These are phyloP conservation scores for Neogobius melanostomus DNA, from an alignment of 2,113 vertebrate genomes.

Conservation along the genomic window DNA sequence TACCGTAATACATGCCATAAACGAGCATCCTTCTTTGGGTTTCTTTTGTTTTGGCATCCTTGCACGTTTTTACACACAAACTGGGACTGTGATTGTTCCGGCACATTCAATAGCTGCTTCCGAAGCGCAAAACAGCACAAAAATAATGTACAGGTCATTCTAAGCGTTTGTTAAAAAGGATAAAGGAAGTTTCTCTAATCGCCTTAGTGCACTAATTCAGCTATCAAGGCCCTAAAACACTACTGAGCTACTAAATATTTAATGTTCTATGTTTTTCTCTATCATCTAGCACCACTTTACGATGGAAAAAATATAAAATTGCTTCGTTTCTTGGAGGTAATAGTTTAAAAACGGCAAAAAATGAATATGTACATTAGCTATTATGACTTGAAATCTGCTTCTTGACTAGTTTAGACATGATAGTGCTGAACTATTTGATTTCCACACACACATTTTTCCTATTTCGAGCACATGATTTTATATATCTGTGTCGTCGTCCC, in stretches of 20 bases:
- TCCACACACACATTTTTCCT: not conserved
- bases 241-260: not conserved
- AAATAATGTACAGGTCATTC: not conserved
- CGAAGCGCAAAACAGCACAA: not conserved
- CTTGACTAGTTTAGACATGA: not conserved
- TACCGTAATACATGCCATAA: constrained; percentile 1
- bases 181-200: not conserved
- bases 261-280: not conserved
- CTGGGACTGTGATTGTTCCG: not conserved
- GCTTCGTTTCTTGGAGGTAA: constrained; percentile 1
- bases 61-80: not conserved
- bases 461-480: not conserved
- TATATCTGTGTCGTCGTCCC: no score
- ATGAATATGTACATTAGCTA: not conserved
- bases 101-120: constrained; percentile 5
- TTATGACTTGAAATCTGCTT: not conserved
- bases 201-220: not conserved
- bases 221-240: not conserved
- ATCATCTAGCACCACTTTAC: constrained; percentile 1
- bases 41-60: not conserved
- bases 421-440: not conserved
- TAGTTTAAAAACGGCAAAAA: not conserved
- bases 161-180: not conserved
- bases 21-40: constrained; percentile 37
- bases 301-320: not conserved